Evolutionary conservation across 2,113 vertebrate species (phyloP).

Genomic region (Chloebia gouldiae): DNA sequence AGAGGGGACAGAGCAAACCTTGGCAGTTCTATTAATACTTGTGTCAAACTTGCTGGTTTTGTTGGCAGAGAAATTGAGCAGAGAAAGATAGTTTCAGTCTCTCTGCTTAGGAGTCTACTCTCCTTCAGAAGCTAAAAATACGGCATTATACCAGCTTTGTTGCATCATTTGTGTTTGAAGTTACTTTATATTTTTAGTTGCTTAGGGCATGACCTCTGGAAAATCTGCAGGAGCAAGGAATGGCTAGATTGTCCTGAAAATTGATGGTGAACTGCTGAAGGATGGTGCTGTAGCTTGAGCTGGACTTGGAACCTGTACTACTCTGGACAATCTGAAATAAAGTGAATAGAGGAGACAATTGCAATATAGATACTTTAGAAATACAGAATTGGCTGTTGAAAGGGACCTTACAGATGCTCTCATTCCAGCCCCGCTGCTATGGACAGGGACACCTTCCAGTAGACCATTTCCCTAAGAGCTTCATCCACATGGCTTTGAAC

Average conservation of each 20-base stretch:
- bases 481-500: not conserved
- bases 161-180: not conserved
- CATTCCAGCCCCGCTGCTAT: not conserved
- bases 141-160: not conserved
- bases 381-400: not conserved
- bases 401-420: not conserved
- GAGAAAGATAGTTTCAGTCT: not conserved
- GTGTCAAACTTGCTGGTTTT: not conserved
- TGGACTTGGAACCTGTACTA: not conserved
- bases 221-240: not conserved
- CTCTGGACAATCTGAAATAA: not conserved
- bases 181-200: not conserved
- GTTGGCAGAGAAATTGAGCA: not conserved
- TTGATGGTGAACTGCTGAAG: not conserved
- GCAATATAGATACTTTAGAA: not conserved
- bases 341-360: not conserved
- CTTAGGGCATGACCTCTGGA: not conserved
- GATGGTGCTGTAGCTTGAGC: not conserved
- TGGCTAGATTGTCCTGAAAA: not conserved
- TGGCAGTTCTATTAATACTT: not conserved
- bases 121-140: not conserved
- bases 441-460: not conserved
- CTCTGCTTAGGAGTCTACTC: not conserved
- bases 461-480: not conserved
- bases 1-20: not conserved